Percentiles rank a stretch among this genome's conserved stretches.
Conservation (phyloP, 2,797 vertebrate genomes). For the Limnodromus scolopaceus region DNA sequence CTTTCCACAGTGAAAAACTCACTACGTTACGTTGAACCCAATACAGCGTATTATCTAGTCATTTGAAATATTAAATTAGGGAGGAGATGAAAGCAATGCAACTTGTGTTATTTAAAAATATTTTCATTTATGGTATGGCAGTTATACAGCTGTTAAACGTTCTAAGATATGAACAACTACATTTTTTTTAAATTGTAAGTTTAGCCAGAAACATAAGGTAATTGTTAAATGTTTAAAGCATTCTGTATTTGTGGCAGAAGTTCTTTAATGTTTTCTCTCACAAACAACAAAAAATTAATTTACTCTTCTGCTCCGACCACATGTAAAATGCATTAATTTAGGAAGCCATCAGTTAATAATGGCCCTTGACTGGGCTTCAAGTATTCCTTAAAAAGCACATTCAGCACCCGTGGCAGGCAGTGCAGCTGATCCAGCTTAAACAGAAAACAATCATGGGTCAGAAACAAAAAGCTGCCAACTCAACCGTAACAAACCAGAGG, state of each 20-base stretch:
- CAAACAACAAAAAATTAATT: background rate
- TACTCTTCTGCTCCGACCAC: background rate
- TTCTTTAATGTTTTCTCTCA: background rate
- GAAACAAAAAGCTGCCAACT: background rate
- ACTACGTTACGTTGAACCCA: background rate
- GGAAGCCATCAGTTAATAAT: background rate
- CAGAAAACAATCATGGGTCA: background rate
- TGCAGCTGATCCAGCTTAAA: background rate
- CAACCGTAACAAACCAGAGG: background rate
- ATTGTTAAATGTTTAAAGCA: background rate
- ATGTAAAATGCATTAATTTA: background rate
- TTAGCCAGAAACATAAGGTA: background rate
- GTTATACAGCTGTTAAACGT: background rate
- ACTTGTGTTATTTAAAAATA: background rate
- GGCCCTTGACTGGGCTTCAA: background rate
- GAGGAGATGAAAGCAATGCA: background rate
- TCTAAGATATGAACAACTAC: background rate
- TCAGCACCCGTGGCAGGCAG: background rate
- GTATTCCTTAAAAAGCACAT: background rate
- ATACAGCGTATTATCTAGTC: background rate
- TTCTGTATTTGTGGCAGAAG: background rate
- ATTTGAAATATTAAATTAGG: background rate
- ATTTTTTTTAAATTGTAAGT: background rate
- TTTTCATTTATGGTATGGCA: background rate
- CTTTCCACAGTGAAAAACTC: background rate